Base-by-base conservation (phyloP, 2,113 vertebrate species). In the Arvicanthis niloticus region DNA sequence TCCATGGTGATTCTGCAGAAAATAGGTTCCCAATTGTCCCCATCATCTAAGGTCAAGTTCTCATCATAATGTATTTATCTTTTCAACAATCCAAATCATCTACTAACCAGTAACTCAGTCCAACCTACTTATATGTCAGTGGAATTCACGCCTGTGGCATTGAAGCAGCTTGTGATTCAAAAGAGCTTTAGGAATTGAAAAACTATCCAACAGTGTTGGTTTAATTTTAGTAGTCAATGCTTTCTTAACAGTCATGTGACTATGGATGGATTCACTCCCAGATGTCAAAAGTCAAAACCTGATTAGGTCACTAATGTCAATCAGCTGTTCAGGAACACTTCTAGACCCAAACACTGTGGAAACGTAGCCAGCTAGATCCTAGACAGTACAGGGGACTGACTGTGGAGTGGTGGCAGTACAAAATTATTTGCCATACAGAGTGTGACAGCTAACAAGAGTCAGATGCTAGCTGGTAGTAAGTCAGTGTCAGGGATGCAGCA, bases 151-250 rank as follows among this genome's bases (percentile, higher is more conserved):
- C 78, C 37, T 58, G 56, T 42, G 2, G 42, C 45, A 65, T 40
- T 70, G 77, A 92, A 19, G 31, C 68, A 75, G 12, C 1, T 45
- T 70, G 15, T 60, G 53, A 88, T 29, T 89, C 67, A 40, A 75
- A 93, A 22, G 75, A n/a, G 9, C 9, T 94, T 89, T 94, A 29
- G 72, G 34, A 95, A 91, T 86, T 87, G 53, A 86, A 56, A 85
- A 91, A 82, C 84, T 67, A 34, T 62, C 73, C 51, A 91, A 85
- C 53, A 67, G 77, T 22, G 0, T 45, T 86, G 24, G 22, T 85
- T 91, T 93, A 15, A 3, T 88, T 94, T 89, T 81, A 80, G 12
- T 67, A 26, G 70, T 51, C 68, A 80, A 77, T 76, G n/a, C 7
- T 82, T 93, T 94, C 53, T 70, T 82, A 65, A 29, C 40, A 94